phyloP scores from a whole-genome alignment of 2,797 vertebrate genomes.

The Acanthurus leucopareius region DNA sequence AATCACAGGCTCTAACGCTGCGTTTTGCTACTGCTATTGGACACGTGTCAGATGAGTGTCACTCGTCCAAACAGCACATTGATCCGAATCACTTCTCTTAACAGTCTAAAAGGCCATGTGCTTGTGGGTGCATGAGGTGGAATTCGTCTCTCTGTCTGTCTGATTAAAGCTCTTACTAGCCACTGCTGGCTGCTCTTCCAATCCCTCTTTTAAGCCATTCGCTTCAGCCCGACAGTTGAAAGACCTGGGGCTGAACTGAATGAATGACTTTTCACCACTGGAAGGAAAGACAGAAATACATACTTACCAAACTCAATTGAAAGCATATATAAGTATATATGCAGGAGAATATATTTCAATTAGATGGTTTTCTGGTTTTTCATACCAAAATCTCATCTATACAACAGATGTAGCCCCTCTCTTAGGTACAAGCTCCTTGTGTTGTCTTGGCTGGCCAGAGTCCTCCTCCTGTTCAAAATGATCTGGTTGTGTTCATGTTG shows the following conservation, averaged over 20 bases:
- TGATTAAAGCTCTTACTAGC: constrained; percentile 61
- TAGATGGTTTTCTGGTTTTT: no score
- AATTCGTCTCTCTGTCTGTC: constrained; percentile 44
- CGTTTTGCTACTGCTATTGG: constrained; percentile 22
- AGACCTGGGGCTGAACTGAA: constrained; percentile 40
- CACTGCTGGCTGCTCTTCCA: constrained; percentile 28
- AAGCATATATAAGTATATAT: no score
- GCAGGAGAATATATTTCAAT: no score
- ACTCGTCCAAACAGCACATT: constrained; percentile 54
- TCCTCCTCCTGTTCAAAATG: no score
- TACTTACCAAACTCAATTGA: no score
- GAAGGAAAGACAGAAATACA: constrained; percentile 11
- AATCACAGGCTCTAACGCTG: constrained; percentile 21
- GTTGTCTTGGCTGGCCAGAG: no score
- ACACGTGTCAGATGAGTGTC: constrained; percentile 68
- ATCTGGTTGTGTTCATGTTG: no score
- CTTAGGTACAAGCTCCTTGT: no score
- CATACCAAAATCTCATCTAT: no score
- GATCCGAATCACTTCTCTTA: constrained; percentile 62
- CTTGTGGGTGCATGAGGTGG: constrained; percentile 37
- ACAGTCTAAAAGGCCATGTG: constrained; percentile 59
- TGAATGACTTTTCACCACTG: constrained; percentile 49
- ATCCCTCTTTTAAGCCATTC: constrained; percentile 61
- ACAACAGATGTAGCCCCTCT: no score
- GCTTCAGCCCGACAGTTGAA: constrained; percentile 44